Percentiles rank a stretch among this genome's conserved stretches.
phyloP scores from a whole-genome alignment of 2,888 invertebrate genomes.

The Tillus elongatus region DNA sequence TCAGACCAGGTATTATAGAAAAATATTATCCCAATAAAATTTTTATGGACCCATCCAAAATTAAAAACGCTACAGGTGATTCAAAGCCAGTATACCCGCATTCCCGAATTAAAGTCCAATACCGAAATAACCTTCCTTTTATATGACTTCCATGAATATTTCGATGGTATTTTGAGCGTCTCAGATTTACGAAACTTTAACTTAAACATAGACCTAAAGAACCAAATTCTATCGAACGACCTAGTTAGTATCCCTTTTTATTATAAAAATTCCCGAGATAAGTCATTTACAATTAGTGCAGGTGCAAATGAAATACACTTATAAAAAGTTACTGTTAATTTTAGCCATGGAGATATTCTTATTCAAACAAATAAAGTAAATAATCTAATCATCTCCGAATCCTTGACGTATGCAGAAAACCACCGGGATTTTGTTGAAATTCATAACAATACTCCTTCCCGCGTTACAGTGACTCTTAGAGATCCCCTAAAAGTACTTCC shows the following conservation, averaged over 20 bases:
- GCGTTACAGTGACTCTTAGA: not conserved
- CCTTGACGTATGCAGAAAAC: conserved; percentile 1
- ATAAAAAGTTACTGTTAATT: not conserved
- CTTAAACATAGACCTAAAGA: conserved; percentile 9
- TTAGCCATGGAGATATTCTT: not conserved
- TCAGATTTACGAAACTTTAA: conserved; percentile 10
- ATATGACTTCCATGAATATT: conserved; percentile 11
- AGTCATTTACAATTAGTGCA: not conserved
- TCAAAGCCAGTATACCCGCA: conserved; percentile 6
- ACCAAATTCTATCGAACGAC: conserved; percentile 10
- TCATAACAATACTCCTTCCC: not conserved
- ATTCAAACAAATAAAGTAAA: not conserved
- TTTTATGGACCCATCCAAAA: not conserved
- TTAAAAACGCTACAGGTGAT: conserved; percentile 5
- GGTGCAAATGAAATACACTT: not conserved
- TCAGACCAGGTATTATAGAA: conserved; percentile 2
- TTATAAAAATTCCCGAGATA: not conserved
- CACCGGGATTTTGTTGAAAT: not conserved
- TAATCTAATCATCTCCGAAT: conserved; percentile 2
- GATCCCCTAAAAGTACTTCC: conserved; percentile 1
- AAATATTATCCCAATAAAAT: conserved; percentile 4
- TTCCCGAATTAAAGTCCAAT: not conserved
- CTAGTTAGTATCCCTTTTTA: not conserved
- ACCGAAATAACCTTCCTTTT: not conserved
- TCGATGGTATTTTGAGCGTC: conserved; percentile 13